A percentile compares a stretch with the other conserved stretches of the same genome.
Conservation (phyloP, 2,888 invertebrate species). For the Drosophila phalerata region DNA sequence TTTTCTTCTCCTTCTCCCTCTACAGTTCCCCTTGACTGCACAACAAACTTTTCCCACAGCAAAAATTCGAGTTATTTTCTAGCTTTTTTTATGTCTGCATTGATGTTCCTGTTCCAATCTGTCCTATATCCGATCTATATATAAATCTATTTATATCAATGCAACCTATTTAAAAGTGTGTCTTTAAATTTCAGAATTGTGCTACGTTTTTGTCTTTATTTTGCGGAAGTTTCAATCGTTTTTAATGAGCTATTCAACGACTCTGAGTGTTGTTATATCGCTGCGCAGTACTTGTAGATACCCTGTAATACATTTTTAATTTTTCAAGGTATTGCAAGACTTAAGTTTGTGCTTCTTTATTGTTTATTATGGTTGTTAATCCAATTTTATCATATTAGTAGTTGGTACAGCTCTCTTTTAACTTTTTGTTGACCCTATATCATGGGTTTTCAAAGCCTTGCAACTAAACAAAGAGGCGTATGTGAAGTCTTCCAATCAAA, state of each 20-base stretch:
- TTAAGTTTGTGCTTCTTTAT: neutral
- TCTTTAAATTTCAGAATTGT: conserved; percentile 12
- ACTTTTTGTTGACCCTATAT: neutral
- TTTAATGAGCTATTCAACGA: conserved; percentile 59
- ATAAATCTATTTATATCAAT: neutral
- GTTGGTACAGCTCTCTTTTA: neutral
- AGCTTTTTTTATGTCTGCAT: neutral
- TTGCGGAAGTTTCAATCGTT: conserved; percentile 74
- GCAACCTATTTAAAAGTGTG: neutral
- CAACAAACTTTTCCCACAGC: conserved; percentile 4
- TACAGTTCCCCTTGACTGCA: neutral
- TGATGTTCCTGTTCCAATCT: neutral
- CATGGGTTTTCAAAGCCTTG: neutral
- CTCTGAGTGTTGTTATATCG: neutral
- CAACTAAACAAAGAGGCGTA: too few relatives aligned
- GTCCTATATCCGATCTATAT: conserved; percentile 15
- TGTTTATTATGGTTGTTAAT: neutral
- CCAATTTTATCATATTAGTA: neutral
- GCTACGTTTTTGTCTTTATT: conserved; percentile 7
- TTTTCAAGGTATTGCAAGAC: neutral
- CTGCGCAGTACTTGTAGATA: conserved; percentile 1
- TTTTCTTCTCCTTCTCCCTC: neutral
- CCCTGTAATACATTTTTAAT: neutral
- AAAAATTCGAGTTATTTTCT: neutral
- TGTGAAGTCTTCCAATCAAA: too few relatives aligned